Conservation (phyloP, 2,888 invertebrate species). For the Theodoxus fluviatilis region DNA sequence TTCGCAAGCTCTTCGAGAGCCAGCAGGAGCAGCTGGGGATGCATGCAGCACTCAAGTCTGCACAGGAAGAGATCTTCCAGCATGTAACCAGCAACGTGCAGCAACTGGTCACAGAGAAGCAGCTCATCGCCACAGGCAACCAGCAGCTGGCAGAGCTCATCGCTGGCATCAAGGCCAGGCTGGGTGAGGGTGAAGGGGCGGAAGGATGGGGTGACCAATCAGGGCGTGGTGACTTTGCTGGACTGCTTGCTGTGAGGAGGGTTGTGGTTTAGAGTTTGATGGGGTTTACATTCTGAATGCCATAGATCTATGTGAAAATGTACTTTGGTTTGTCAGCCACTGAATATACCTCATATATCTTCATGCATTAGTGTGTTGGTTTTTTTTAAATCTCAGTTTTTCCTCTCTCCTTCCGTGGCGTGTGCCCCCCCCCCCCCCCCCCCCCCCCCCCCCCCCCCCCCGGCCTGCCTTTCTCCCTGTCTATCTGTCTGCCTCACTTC, state of each 20-base stretch:
- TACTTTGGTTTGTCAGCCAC: neutral
- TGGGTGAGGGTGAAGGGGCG: slow-evolving; percentile 64
- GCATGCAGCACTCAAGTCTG: slow-evolving; percentile 65
- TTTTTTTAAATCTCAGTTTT: neutral
- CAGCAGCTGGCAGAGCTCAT: slow-evolving; percentile 70
- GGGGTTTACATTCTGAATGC: neutral
- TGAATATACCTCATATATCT: neutral
- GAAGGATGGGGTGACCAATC: too few species aligned
- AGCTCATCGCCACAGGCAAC: slow-evolving; percentile 71
- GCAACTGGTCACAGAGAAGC: slow-evolving; percentile 71
- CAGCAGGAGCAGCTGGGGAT: slow-evolving; percentile 68
- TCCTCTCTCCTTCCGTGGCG: neutral
- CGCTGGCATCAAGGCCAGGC: slow-evolving; percentile 69
- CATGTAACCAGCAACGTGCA: slow-evolving; percentile 70
- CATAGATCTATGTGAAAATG: neutral
- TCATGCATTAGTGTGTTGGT: neutral
- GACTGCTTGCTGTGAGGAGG: too few species aligned
- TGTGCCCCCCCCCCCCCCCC: neutral
- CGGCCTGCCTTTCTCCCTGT: neutral
- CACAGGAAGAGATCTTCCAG: slow-evolving; percentile 66
- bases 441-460: neutral
- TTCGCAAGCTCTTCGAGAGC: slow-evolving; percentile 66
- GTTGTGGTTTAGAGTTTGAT: neutral
- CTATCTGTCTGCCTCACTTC: slow-evolving; percentile 1
- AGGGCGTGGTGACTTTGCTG: too few species aligned